A percentile compares a stretch with the other conserved stretches of the same genome.
These are phyloP conservation scores for Diplolepis rosae DNA, from an alignment of 2,888 invertebrate species.

Conservation along the genomic window DNA sequence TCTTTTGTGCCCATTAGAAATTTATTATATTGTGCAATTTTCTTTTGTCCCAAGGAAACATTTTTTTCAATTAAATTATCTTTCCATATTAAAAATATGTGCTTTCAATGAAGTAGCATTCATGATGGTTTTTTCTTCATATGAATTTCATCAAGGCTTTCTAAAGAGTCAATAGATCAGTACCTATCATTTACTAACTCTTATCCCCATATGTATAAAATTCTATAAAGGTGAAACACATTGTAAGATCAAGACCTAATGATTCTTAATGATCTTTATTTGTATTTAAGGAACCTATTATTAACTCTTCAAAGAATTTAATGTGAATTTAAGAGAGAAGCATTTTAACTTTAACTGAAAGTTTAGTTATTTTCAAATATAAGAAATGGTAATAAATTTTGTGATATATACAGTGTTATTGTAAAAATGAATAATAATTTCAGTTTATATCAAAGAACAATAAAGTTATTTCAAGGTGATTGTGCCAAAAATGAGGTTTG, in stretches of 20 bases:
- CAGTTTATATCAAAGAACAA: too few species aligned
- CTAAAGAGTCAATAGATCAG: slow-evolving; percentile 4
- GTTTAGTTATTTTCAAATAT: too few species aligned
- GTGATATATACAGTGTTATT: not conserved
- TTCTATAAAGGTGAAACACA: not conserved
- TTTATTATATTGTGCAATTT: too few species aligned
- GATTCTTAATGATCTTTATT: slow-evolving; percentile 22
- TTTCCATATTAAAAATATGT: not conserved
- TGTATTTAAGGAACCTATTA: slow-evolving; percentile 1
- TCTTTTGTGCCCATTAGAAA: too few species aligned
- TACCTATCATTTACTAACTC: not conserved
- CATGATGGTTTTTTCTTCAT: not conserved
- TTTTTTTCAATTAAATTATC: too few species aligned
- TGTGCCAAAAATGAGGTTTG: too few species aligned
- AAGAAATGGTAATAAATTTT: too few species aligned
- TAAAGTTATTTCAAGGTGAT: too few species aligned
- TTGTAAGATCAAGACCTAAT: slow-evolving; percentile 8
- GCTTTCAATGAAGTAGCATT: not conserved
- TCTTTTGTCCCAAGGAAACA: too few species aligned
- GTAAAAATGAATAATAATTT: not conserved
- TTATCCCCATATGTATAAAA: not conserved
- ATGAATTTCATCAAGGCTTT: not conserved
- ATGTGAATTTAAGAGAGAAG: not conserved
- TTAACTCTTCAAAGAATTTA: not conserved
- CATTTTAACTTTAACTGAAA: not conserved